Base-by-base conservation (phyloP, 2,797 vertebrate species). In the Chromis chromis region DNA sequence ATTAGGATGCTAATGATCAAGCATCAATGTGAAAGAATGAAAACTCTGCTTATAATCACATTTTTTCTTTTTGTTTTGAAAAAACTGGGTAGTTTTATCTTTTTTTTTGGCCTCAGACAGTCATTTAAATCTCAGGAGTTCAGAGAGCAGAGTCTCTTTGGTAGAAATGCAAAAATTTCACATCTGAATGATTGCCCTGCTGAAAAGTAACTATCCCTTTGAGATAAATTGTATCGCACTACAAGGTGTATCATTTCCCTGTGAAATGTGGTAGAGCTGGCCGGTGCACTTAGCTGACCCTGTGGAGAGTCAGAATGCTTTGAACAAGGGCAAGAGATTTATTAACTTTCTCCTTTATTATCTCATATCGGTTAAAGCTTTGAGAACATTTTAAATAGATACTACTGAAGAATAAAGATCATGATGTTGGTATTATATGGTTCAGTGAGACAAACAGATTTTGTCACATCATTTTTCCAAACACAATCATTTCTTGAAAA, bases 401-500 rank as follows among this genome's bases (percentile, higher is more conserved):
- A 12, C 52, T 31, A 44, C 22, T 61, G 11, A 5, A 44, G 22
- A 72, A 58, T 25, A 22, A 11, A 24, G 39, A 39, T 16, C 17
- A 7, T 58, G 28, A 24, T 21, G 6, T 6, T 25, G 11, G 16
- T n/a, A 21, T 25, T 4, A 17, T 7, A 0, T 52, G 31, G 31
- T 22, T 42, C 44, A 19, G 4, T 42, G 40, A 42, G 40, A 42
- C 40, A 42, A 42, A 42, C 17, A 44, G 17, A 50, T 42, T 42
- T 17, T 21, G 22, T n/a, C 56, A 52, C 12, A 4, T 24, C n/a
- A n/a, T n/a, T n/a, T n/a, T n/a, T n/a, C 42, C 49, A 67, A 58
- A 58, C 59, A 65, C 49, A 31, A 40, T 53, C 8, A 3, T 53
- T 52, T 57, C 54, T 13, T 12, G 6, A 44, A 42, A 55, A 66